Evolutionary conservation across 2,113 vertebrate genomes (phyloP).

Genomic region (Anser cygnoides): DNA sequence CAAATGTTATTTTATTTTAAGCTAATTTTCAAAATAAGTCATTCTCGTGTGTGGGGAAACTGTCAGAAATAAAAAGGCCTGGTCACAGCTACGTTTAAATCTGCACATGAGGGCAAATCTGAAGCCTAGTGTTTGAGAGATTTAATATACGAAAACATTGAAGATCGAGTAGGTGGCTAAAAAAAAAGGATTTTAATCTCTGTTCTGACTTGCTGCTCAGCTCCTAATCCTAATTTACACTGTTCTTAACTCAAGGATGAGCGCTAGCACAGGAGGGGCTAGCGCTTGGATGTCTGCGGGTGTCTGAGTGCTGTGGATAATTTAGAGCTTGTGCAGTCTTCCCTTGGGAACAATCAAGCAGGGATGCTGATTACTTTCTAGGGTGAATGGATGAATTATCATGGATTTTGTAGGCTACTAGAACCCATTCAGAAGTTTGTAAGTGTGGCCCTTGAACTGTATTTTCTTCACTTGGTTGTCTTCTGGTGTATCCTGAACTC

Average conservation of each 20-base stretch:
- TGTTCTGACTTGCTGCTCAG: not conserved
- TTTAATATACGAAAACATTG: not conserved
- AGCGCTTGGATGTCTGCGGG: not conserved
- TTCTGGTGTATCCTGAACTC: not conserved
- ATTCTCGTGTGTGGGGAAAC: not conserved
- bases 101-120: not conserved
- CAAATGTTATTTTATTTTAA: not conserved
- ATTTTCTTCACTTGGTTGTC: not conserved
- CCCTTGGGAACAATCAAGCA: not conserved
- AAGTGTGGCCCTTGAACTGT: not conserved
- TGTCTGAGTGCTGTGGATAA: not conserved
- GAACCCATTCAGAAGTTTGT: not conserved
- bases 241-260: not conserved
- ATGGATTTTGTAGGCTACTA: not conserved
- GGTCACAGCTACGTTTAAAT: not conserved
- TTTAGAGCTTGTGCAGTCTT: not conserved
- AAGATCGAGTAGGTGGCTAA: not conserved
- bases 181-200: not conserved
- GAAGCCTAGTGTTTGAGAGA: not conserved
- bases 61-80: not conserved
- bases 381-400: not conserved
- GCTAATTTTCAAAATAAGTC: not conserved
- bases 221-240: not conserved
- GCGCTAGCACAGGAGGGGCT: not conserved
- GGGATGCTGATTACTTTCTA: not conserved